Conservation (phyloP, 1,140 invertebrate genomes). For the Rhyzopertha dominica region DNA sequence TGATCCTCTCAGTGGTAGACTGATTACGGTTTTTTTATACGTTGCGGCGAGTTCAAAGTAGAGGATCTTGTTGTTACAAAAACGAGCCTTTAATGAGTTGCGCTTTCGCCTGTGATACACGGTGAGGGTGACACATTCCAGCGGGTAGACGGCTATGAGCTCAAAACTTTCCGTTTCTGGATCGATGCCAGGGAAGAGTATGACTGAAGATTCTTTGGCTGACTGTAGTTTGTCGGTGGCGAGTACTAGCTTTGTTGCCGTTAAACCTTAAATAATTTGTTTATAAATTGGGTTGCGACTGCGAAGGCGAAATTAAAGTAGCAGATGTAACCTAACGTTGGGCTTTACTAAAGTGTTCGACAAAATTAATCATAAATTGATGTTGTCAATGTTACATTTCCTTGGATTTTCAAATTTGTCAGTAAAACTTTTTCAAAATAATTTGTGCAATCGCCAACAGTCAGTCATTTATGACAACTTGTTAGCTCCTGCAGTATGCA, state of each 20-base stretch:
- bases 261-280: slow-evolving; percentile 45
- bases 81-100: slow-evolving; percentile 54
- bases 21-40: slow-evolving; percentile 45
- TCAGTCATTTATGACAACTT: too few relatives aligned
- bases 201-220: slow-evolving; percentile 29
- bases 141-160: slow-evolving; percentile 53
- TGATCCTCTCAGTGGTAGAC: not conserved
- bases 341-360: too few relatives aligned
- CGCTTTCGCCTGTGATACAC: slow-evolving; percentile 51
- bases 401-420: too few relatives aligned
- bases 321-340: too few relatives aligned
- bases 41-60: slow-evolving; percentile 51
- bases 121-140: slow-evolving; percentile 52
- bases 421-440: too few relatives aligned
- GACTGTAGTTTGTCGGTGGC: slow-evolving; percentile 49
- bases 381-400: too few relatives aligned
- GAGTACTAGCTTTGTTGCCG: slow-evolving; percentile 52
- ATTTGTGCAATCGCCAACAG: too few relatives aligned
- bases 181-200: slow-evolving; percentile 45
- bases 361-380: too few relatives aligned
- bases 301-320: too few relatives aligned
- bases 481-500: too few relatives aligned
- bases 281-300: not conserved
- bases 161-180: slow-evolving; percentile 54
- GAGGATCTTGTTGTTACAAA: slow-evolving; percentile 44